These are phyloP conservation scores for Limnephilus lunatus DNA, from an alignment of 2,888 invertebrate genomes.

Conservation along the genomic window DNA sequence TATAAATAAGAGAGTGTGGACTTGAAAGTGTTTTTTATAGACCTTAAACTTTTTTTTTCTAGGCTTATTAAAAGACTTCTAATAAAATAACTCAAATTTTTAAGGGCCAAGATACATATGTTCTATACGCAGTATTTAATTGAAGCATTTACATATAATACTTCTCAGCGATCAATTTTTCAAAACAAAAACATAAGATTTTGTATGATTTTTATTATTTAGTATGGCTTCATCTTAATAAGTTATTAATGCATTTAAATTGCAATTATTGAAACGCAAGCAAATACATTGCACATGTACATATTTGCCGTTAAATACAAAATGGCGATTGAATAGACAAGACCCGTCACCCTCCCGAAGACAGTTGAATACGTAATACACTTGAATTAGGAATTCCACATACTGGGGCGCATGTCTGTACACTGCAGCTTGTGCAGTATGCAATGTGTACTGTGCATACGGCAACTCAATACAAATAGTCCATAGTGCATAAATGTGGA, in stretches of 20 bases:
- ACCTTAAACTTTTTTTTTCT: no score
- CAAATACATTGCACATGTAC: not conserved
- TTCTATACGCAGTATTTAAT: no score
- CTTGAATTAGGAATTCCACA: constrained; percentile 60
- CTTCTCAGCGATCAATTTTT: no score
- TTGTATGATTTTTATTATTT: no score
- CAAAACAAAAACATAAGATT: no score
- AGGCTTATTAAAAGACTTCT: no score
- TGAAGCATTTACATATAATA: no score
- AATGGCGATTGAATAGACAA: constrained; percentile 52
- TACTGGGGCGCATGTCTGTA: constrained; percentile 33
- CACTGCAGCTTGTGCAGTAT: not conserved
- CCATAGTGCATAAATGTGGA: constrained; percentile 3
- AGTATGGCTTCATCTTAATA: no score
- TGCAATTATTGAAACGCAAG: not conserved
- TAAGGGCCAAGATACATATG: no score
- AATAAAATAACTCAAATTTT: no score
- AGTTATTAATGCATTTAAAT: not conserved
- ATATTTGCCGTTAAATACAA: not conserved
- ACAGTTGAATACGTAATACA: constrained; percentile 63
- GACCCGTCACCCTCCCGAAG: constrained; percentile 40
- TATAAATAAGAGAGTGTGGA: no score
- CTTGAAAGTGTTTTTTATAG: no score
- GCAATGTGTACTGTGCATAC: not conserved
- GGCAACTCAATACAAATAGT: constrained; percentile 45